These are phyloP conservation scores for Hypolimnas misippus DNA, from an alignment of 2,888 invertebrate genomes.

Conservation along the genomic window DNA sequence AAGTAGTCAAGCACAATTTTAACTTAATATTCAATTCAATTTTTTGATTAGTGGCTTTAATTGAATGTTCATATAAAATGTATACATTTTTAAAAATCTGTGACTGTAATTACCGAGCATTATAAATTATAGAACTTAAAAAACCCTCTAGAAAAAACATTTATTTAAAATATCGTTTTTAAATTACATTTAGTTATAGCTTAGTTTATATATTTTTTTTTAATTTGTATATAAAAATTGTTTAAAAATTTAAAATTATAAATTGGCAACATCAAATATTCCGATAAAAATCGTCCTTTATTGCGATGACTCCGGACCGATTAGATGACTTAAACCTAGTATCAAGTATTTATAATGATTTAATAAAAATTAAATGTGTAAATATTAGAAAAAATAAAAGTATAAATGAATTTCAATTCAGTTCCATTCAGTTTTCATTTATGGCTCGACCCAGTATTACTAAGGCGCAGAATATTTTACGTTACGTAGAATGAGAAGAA, in stretches of 20 bases:
- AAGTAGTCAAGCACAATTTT: too few relatives aligned
- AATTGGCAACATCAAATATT: conserved; percentile 22
- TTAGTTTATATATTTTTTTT: background rate
- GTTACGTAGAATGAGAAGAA: conserved; percentile 19
- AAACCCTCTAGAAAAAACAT: too few relatives aligned
- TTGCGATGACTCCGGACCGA: conserved; percentile 9
- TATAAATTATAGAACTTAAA: too few relatives aligned
- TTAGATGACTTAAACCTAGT: conserved; percentile 1
- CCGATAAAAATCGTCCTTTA: conserved; percentile 19
- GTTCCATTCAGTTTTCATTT: conserved; percentile 14
- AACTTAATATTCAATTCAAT: too few relatives aligned
- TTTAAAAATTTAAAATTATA: background rate
- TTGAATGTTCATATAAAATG: too few relatives aligned
- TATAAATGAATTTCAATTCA: conserved; percentile 22
- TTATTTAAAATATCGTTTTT: too few relatives aligned
- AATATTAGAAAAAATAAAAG: conserved; percentile 1
- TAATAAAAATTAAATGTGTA: conserved; percentile 9
- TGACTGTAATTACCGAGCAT: too few relatives aligned
- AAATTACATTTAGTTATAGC: background rate
- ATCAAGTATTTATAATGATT: conserved; percentile 6
- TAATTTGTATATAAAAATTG: background rate
- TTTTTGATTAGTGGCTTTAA: too few relatives aligned
- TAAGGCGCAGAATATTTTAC: conserved; percentile 17
- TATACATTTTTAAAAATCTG: too few relatives aligned
- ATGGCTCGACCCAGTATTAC: conserved; percentile 14